Percentiles rank a stretch among this genome's conserved stretches.
These are phyloP conservation scores for Phoebastria nigripes DNA, from an alignment of 2,797 vertebrate species.

Conservation along the genomic window DNA sequence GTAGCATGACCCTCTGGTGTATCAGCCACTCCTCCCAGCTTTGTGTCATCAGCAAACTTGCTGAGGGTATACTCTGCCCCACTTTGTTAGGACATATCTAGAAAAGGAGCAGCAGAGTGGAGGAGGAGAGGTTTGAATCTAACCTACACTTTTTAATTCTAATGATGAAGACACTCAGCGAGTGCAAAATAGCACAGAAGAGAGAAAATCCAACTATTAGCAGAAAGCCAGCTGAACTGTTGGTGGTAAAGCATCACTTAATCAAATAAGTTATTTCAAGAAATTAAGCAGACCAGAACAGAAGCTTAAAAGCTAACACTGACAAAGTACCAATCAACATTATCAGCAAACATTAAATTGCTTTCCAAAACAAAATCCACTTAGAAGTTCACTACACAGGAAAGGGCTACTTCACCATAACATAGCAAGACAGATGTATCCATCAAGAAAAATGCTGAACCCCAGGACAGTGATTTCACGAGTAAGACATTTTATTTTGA, in stretches of 20 bases:
- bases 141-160: not conserved
- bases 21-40: not conserved
- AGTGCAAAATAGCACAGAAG: not conserved
- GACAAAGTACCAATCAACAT: slow-evolving; percentile 33
- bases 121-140: not conserved
- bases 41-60: not conserved
- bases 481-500: not conserved
- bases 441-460: not conserved
- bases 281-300: slow-evolving; percentile 55
- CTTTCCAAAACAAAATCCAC: slow-evolving; percentile 50
- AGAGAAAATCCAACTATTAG: slow-evolving; percentile 20
- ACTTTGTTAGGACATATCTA: not conserved
- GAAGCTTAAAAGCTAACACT: slow-evolving; percentile 50
- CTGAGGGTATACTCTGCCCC: not conserved
- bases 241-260: slow-evolving; percentile 46
- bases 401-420: not conserved
- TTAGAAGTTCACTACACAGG: not conserved
- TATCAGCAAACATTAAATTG: slow-evolving; percentile 55
- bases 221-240: not conserved
- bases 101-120: not conserved
- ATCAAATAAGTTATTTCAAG: slow-evolving; percentile 54
- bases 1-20: not conserved
- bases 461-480: not conserved
- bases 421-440: not conserved
- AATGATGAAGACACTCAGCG: not conserved